Base-by-base conservation (phyloP, 2,888 invertebrate genomes). In the Oligia strigilis region DNA sequence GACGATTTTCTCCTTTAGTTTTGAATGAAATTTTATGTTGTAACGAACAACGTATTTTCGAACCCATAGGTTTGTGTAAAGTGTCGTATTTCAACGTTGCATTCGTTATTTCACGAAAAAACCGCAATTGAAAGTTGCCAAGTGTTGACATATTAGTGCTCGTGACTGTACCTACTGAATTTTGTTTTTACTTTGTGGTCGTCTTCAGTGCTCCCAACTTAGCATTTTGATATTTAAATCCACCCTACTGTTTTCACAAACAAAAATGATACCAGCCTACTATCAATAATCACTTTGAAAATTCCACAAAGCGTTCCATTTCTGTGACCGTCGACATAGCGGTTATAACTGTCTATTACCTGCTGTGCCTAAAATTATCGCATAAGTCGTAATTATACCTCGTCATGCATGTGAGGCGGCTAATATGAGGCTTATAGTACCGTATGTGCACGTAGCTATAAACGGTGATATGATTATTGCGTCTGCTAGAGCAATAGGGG, bases 351-450 rank as follows among this genome's bases (percentile, higher is more conserved):
- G 86, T 87, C 80, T 84, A 79, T 86, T 91, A 90, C 90, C 85
- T 83, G 85, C 73, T 77, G 77, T 86, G 84, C 89, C 88, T 90
- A 88, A 92, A 92, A 86, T 93, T 92, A 93, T 90, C 88, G 84
- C 85, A 81, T 87, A 86, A 87, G 85, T 84, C 85, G 89, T 90
- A 93, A 94, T 94, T 92, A 93, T 89, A 86, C 78, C 79, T 85
- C 87, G 90, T 87, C 89, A 91, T 89, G 91, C 92, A 88, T 90
- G 89, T 86, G 85, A 86, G 86, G 78, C 79, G 75, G 80, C 88
- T 92, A 92, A 92, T 92, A 86, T 86, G 76, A 71, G 82, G 71
- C 76, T 83, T 74, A 87, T 78, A 80, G 85, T 90, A 91, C 92
- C 89, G 92, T 91, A 90, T 78, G 75, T 76, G 70, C 71, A 70